Evolutionary conservation across 2,888 invertebrate genomes (phyloP).

Genomic region (Tetranychus truncatus): DNA sequence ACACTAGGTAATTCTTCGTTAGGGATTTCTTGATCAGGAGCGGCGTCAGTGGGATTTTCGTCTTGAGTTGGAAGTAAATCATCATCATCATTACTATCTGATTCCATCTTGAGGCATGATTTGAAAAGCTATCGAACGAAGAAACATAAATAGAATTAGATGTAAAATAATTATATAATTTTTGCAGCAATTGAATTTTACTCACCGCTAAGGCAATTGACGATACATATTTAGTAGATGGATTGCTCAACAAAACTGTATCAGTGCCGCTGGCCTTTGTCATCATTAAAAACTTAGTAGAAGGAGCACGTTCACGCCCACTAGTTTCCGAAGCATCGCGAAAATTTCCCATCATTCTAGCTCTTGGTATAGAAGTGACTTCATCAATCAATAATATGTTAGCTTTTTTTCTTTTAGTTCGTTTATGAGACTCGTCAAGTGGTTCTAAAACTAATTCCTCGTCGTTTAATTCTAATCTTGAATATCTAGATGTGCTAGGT

Average conservation of each 20-base stretch:
- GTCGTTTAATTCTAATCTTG: background rate
- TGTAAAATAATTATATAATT: too few species aligned
- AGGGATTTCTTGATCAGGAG: too few species aligned
- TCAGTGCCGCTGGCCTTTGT: background rate
- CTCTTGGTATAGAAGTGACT: background rate
- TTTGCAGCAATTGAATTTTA: too few species aligned
- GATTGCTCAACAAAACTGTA: background rate
- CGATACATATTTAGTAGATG: too few species aligned
- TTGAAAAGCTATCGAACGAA: too few species aligned
- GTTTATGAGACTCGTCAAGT: background rate
- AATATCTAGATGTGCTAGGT: background rate
- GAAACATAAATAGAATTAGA: too few species aligned
- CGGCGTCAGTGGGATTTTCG: too few species aligned
- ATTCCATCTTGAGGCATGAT: too few species aligned
- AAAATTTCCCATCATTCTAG: background rate
- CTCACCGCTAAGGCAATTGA: too few species aligned
- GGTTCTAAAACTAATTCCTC: conserved; percentile 4
- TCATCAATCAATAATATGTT: background rate
- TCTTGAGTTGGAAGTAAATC: background rate
- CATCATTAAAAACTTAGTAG: background rate
- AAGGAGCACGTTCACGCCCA: background rate
- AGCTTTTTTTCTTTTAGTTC: background rate
- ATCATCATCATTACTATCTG: background rate
- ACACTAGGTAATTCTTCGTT: too few species aligned
- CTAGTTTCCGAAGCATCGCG: background rate